Conservation (phyloP, 2,797 vertebrate species). For the Gymnoscopelus microlampas region DNA sequence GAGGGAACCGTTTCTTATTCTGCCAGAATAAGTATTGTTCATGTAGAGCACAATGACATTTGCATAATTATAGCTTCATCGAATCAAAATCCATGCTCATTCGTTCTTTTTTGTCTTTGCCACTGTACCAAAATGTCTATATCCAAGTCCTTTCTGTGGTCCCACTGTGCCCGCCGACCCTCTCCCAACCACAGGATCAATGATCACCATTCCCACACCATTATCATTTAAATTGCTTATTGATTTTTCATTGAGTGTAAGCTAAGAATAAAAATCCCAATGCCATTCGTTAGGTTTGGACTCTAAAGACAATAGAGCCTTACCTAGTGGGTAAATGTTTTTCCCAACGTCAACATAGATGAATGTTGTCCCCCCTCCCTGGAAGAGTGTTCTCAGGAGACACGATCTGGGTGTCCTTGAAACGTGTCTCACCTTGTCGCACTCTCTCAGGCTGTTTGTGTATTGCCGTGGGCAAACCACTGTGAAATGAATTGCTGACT, state of each 20-base stretch:
- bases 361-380: constrained; percentile 19
- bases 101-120: neutral
- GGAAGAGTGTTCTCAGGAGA: constrained; percentile 7
- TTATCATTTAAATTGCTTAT: constrained; percentile 72
- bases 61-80: neutral
- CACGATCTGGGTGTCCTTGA: constrained; percentile 22
- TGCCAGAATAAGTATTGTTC: too few species aligned
- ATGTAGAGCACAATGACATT: neutral
- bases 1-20: too few species aligned
- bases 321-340: constrained; percentile 54
- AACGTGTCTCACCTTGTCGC: constrained; percentile 14
- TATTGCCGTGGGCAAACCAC: neutral
- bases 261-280: constrained; percentile 43
- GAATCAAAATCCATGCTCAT: neutral
- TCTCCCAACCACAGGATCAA: constrained; percentile 29
- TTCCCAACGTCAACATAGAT: constrained; percentile 12
- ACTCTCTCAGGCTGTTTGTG: neutral
- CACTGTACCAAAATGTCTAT: neutral
- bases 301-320: constrained; percentile 39
- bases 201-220: constrained; percentile 28
- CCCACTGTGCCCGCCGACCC: neutral
- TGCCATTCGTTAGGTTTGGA: constrained; percentile 19
- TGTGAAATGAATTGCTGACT: constrained; percentile 2
- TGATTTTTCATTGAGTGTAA: constrained; percentile 61
- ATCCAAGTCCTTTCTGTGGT: neutral